phyloP scores from a whole-genome alignment of 2,113 vertebrate species.

The Clarias batrachus region DNA sequence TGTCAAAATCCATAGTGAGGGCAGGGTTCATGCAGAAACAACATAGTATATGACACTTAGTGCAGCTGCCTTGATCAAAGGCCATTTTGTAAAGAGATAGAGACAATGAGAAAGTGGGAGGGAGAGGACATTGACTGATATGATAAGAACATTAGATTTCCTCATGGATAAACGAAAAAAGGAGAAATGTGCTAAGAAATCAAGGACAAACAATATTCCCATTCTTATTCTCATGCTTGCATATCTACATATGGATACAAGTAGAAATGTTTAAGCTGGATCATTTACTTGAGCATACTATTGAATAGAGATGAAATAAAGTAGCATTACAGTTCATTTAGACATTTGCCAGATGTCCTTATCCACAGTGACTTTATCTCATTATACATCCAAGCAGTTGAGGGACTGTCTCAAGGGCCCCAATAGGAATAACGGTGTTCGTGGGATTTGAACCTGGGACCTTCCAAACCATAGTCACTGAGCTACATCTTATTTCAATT shows the following conservation, averaged over 20 bases:
- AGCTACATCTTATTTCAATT: too few species aligned
- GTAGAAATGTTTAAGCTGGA: background rate
- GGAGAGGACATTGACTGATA: background rate
- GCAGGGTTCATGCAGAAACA: background rate
- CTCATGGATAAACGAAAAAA: background rate
- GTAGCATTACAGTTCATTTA: too few species aligned
- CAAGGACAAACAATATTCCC: background rate
- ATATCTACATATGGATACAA: background rate
- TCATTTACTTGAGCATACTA: background rate
- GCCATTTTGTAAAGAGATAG: background rate
- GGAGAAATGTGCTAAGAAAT: background rate
- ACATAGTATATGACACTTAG: background rate
- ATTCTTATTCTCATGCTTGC: background rate
- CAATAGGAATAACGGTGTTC: too few species aligned
- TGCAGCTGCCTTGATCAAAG: slow-evolving; percentile 29
- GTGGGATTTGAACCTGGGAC: too few species aligned
- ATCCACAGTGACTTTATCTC: too few species aligned
- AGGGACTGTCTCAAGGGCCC: too few species aligned
- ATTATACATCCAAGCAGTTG: too few species aligned
- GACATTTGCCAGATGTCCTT: too few species aligned
- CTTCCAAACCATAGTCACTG: too few species aligned
- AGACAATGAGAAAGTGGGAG: background rate
- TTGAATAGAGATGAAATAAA: too few species aligned
- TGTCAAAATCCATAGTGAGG: too few species aligned
- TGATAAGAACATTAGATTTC: background rate